These are phyloP conservation scores for Laspeyria flexula DNA, from an alignment of 2,888 invertebrate genomes.

Conservation along the genomic window DNA sequence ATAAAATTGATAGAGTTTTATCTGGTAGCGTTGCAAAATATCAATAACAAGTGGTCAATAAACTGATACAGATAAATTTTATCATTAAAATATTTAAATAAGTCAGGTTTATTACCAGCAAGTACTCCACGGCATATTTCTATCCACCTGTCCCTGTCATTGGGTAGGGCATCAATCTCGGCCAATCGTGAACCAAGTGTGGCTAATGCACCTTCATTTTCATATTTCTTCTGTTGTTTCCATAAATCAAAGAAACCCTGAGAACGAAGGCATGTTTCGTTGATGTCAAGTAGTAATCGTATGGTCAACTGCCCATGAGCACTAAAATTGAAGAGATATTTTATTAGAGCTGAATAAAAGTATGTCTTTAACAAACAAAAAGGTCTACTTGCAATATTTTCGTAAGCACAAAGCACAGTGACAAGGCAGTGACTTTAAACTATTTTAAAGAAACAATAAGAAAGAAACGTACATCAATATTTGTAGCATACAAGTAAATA, in stretches of 20 bases:
- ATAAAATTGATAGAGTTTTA: no score
- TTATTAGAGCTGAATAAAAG: conserved; percentile 1
- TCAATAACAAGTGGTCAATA: no score
- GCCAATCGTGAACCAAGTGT: conserved; percentile 89
- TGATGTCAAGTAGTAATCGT: conserved; percentile 95
- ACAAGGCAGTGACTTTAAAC: not conserved
- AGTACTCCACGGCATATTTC: conserved; percentile 89
- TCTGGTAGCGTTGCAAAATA: no score
- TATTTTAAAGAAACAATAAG: not conserved
- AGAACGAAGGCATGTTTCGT: conserved; percentile 95
- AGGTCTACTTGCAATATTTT: no score
- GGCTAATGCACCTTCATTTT: conserved; percentile 93
- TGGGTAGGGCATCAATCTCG: conserved; percentile 89
- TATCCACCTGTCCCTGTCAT: conserved; percentile 86
- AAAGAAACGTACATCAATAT: no score
- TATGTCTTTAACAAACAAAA: not conserved
- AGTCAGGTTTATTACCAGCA: conserved; percentile 76
- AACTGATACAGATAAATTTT: no score
- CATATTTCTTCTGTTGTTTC: conserved; percentile 93
- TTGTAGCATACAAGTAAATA: no score
- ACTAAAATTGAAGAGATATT: conserved; percentile 59
- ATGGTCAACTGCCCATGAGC: conserved; percentile 95
- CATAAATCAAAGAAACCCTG: conserved; percentile 97
- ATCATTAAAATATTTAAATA: not conserved
- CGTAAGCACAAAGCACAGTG: no score